Evolutionary conservation across 2,113 vertebrate genomes (phyloP), one percentile per base, ranked within the genome.

Genomic region (Mirza zaza): DNA sequence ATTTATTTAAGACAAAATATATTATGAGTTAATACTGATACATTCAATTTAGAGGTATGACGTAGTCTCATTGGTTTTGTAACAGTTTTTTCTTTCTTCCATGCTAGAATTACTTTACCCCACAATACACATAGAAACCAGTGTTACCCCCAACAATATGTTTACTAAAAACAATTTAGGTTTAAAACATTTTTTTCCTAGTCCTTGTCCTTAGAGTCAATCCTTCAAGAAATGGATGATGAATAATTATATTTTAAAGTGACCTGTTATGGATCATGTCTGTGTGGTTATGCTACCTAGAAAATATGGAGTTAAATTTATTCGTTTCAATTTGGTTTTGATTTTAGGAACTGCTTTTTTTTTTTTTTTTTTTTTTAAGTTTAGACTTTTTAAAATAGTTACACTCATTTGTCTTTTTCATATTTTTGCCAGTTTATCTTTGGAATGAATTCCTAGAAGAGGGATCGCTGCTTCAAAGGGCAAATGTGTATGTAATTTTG

Each of bases 311-410:
- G 29, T 84, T 75, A 57, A 96, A 34, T 67, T 77, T 70, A 59
- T 68, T 81, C 87, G 59, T 87, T 94, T 96, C 50, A 6, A 45
- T 65, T 82, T 79, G 85, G 14, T 87, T 94, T 61, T 95, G 84
- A 63, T 82, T 76, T 95, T 82, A 87, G 63, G 29, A 32, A 34
- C 48, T 75, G 59, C 25, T 94, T 96, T 94, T 93, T 36, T 59
- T 59, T 61, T 57, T 25, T 39, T 93, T n/a, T 71, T 71, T 73
- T 73, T 17, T 48, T 48, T 48, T 48, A 10, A 87, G 77, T 50
- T 42, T 75, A 42, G 70, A 23, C n/a, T 91, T 93, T 84, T 86
- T 25, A 93, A 97, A 96, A 76, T 92, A 71, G 70, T 84, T 32
- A 52, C 4, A 1, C n/a, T 23, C 25, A 70, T 82, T 96, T 68